Percentiles rank a stretch among this genome's conserved stretches.
These are phyloP conservation scores for Panonychus citri DNA, from an alignment of 1,140 invertebrate species.

Conservation along the genomic window DNA sequence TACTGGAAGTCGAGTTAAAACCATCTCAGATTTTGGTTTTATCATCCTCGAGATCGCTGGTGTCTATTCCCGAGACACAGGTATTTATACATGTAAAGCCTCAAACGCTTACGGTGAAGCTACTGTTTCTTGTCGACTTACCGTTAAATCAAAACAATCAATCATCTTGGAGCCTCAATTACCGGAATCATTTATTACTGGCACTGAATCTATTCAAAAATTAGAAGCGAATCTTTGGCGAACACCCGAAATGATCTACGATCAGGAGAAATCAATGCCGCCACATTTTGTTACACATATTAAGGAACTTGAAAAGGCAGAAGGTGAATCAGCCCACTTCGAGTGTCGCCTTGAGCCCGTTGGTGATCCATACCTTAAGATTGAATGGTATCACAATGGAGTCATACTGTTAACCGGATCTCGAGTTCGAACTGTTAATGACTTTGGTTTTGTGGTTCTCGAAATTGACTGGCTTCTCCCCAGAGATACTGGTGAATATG, in stretches of 20 bases:
- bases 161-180: conserved; percentile 74
- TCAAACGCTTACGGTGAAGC: conserved; percentile 73
- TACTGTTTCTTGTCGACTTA: conserved; percentile 54
- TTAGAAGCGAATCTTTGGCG: conserved; percentile 69
- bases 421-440: conserved; percentile 31
- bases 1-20: conserved; percentile 58
- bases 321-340: conserved; percentile 70
- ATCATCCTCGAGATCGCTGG: conserved; percentile 72
- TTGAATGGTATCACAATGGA: conserved; percentile 87
- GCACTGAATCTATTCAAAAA: conserved; percentile 65
- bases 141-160: conserved; percentile 40
- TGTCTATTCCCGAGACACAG: conserved; percentile 62
- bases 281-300: conserved; percentile 55
- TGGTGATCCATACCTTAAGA: conserved; percentile 78
- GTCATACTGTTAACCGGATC: conserved; percentile 51
- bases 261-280: conserved; percentile 61
- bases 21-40: conserved; percentile 63
- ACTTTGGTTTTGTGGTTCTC: conserved; percentile 31
- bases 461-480: conserved; percentile 29
- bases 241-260: conserved; percentile 47
- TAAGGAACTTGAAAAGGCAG: conserved; percentile 49
- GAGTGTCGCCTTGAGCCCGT: conserved; percentile 83
- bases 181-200: conserved; percentile 37
- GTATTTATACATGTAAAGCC: conserved; percentile 65
- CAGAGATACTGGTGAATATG: conserved; percentile 26